Base-by-base conservation (phyloP, 2,113 vertebrate species). In the Poeciliopsis prolifica region DNA sequence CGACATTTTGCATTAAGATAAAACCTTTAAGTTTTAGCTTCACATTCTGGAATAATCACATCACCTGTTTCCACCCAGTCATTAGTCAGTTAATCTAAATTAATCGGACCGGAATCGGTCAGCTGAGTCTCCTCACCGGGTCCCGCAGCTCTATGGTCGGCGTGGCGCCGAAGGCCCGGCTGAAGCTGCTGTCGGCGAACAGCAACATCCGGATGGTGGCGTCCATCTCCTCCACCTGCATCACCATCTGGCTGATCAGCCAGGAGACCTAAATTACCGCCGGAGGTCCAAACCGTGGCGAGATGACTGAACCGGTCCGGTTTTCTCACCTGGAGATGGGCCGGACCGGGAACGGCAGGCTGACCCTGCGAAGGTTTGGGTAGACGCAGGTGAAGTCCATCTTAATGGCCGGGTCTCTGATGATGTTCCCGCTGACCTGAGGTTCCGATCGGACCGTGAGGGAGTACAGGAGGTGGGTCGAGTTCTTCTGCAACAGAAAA, bases 321-420 rank as follows among this genome's bases (percentile, higher is more conserved):
- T 31, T 30, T 61, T 3, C 60, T 72, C 72, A 94, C 94, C 85
- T 94, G 61, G 88, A 88, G n/a, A 91, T 68, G 0, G 92, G 88
- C 11, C 84, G 0, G 40, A 94, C 15, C 0, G 90, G 82, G 67
- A 92, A 92, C 10, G 85, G 77, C 42, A 95, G 76, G 54, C 92
- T 93, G 84, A 94, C 75, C 1, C 31, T 90, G n/a, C 90, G 79
- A 54, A 86, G 10, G 68, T 90, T 92, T 0, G 94, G 93, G 80
- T 90, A 93, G n/a, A 93, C 10, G 26, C 94, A 95, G 4, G 77
- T 91, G 82, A 88, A 94, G 19, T 91, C 85, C 54, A 94, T 79
- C 61, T 90, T 87, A 11, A 95, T 83, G 12, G 85, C 61, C 0
- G 93, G 91, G 35, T 93, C 70, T 78, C 93, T 86, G 75, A 94